phyloP scores from a whole-genome alignment of 2,888 invertebrate species.

The Drosophila peninsularis region DNA sequence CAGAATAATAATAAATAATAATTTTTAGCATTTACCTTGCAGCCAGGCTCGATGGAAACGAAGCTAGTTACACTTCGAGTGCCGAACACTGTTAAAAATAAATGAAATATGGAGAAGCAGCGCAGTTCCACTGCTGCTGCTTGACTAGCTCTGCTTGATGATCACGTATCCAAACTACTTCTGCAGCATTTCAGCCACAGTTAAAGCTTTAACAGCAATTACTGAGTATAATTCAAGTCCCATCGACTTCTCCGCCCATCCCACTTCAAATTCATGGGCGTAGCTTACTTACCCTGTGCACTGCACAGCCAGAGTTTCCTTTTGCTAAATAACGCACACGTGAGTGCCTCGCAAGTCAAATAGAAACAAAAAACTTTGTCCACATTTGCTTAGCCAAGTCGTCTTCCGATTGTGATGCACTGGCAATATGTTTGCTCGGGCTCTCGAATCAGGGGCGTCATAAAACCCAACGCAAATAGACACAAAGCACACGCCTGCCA shows the following conservation, averaged over 20 bases:
- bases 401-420: constrained; percentile 37
- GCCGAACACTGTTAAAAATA: too few species aligned
- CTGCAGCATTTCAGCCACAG: background rate
- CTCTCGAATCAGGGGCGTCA: constrained; percentile 50
- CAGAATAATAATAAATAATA: too few species aligned
- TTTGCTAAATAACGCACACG: constrained; percentile 6
- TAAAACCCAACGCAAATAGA: constrained; percentile 47
- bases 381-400: constrained; percentile 33
- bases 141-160: too few species aligned
- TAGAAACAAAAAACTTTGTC: constrained; percentile 38
- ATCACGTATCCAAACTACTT: too few species aligned
- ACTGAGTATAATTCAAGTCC: background rate
- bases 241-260: background rate
- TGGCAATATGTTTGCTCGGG: constrained; percentile 39
- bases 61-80: too few species aligned
- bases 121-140: too few species aligned
- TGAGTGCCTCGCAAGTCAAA: constrained; percentile 48
- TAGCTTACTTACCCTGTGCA: constrained; percentile 11
- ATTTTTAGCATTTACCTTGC: too few species aligned
- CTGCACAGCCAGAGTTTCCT: constrained; percentile 16
- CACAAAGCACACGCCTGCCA: constrained; percentile 46
- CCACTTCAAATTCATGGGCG: background rate
- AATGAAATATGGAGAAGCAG: background rate
- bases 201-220: background rate
- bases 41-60: too few species aligned